Evolutionary conservation across 2,797 vertebrate genomes (phyloP).

Genomic region (Neosilurus mollespiculum): DNA sequence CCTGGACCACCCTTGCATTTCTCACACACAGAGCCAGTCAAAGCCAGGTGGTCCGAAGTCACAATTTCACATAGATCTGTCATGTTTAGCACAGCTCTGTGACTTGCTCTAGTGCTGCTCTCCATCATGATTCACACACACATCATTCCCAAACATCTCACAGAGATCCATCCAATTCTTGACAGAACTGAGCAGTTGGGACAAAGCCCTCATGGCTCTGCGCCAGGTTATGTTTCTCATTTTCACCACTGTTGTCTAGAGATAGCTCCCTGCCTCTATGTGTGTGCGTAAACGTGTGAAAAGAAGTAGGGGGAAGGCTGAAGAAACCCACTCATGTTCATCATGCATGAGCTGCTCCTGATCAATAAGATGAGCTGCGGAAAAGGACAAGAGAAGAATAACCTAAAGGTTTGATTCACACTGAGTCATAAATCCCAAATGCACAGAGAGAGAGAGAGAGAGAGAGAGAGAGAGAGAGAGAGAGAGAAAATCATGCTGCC

Average conservation of each 20-base stretch:
- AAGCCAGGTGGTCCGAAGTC: slow-evolving; percentile 29
- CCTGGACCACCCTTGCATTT: background rate
- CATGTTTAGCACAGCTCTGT: background rate
- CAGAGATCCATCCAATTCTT: background rate
- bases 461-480: slow-evolving; percentile 24
- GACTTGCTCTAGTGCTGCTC: background rate
- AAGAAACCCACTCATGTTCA: slow-evolving; percentile 18
- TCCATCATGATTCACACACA: background rate
- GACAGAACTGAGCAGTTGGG: background rate
- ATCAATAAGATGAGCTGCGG: slow-evolving; percentile 25
- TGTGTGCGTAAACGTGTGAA: slow-evolving; percentile 27
- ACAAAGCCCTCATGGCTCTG: background rate
- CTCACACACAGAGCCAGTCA: slow-evolving; percentile 28
- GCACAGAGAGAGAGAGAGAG: background rate
- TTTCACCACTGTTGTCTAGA: slow-evolving; percentile 48
- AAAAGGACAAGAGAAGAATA: background rate
- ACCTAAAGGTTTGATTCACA: background rate
- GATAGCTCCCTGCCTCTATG: slow-evolving; percentile 38
- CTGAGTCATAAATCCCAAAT: slow-evolving; percentile 12
- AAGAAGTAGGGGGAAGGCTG: slow-evolving; percentile 18
- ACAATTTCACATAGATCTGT: background rate
- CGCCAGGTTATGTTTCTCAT: slow-evolving; percentile 57
- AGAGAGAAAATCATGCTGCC: slow-evolving; percentile 50
- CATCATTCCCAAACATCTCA: background rate
- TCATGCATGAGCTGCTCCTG: slow-evolving; percentile 40